Conservation (phyloP, 2,888 invertebrate species). For the Drosophila nigritarsus region DNA sequence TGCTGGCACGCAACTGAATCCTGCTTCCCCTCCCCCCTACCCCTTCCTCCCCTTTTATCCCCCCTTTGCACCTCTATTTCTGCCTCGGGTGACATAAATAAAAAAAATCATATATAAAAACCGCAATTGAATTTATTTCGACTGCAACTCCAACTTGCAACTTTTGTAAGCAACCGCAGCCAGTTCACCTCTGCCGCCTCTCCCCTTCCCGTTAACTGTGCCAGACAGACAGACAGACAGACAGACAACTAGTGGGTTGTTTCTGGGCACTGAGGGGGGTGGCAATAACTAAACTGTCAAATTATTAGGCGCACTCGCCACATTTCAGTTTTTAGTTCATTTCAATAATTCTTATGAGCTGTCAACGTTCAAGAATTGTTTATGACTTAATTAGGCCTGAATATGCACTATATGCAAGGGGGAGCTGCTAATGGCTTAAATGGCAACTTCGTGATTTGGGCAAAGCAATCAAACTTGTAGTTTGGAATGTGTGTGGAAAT, state of each 20-base stretch:
- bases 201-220: neutral
- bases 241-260: neutral
- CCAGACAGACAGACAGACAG: slow-evolving; percentile 10
- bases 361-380: slow-evolving; percentile 67
- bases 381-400: slow-evolving; percentile 72
- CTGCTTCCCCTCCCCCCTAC: neutral
- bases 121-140: slow-evolving; percentile 81
- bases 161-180: slow-evolving; percentile 55
- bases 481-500: neutral
- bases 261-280: neutral
- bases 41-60: neutral
- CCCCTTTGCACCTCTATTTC: slow-evolving; percentile 17
- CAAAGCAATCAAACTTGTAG: slow-evolving; percentile 6
- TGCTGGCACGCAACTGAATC: slow-evolving; percentile 61
- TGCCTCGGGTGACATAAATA: slow-evolving; percentile 72
- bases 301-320: slow-evolving; percentile 70
- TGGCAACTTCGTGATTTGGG: slow-evolving; percentile 19
- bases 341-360: slow-evolving; percentile 69
- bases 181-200: neutral
- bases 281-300: slow-evolving; percentile 74
- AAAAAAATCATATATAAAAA: slow-evolving; percentile 78
- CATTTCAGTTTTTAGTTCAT: slow-evolving; percentile 53
- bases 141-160: slow-evolving; percentile 61
- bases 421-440: slow-evolving; percentile 4
- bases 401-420: slow-evolving; percentile 11